These are phyloP conservation scores for Oxyruncus cristatus DNA, from an alignment of 2,113 vertebrate genomes.

Conservation along the genomic window DNA sequence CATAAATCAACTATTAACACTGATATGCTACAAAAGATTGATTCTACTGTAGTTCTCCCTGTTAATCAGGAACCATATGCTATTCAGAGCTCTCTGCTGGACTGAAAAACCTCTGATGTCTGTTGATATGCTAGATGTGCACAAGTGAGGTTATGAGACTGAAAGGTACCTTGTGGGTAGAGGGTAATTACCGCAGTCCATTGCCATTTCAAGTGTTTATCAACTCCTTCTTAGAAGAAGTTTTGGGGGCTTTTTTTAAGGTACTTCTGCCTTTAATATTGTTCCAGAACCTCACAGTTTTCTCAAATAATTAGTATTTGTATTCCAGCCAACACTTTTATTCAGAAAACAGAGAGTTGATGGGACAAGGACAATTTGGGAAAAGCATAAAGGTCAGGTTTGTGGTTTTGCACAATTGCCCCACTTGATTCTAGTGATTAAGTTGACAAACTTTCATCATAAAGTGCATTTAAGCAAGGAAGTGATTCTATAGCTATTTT, in stretches of 20 bases:
- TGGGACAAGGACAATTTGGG: neutral
- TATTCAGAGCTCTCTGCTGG: neutral
- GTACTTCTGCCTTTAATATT: neutral
- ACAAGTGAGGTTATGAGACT: neutral
- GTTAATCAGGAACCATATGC: neutral
- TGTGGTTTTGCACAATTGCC: neutral
- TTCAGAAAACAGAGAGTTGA: neutral
- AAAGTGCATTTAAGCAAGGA: neutral
- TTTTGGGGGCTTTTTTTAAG: accelerated
- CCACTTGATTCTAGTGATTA: neutral
- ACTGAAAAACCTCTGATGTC: neutral
- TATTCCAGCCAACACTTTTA: neutral
- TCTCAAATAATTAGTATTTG: neutral
- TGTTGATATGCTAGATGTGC: neutral
- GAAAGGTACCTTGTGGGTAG: neutral
- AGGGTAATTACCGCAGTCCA: neutral
- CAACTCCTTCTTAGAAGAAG: neutral
- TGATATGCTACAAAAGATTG: neutral
- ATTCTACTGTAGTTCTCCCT: neutral
- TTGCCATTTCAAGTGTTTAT: neutral
- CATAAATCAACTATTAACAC: neutral
- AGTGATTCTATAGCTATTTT: neutral
- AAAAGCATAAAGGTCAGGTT: neutral
- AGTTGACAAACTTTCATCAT: neutral
- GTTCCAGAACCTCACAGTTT: neutral